Percentiles rank a stretch among this genome's conserved stretches.
phyloP scores from a whole-genome alignment of 1,140 invertebrate genomes.

The Scylla paramamosain region DNA sequence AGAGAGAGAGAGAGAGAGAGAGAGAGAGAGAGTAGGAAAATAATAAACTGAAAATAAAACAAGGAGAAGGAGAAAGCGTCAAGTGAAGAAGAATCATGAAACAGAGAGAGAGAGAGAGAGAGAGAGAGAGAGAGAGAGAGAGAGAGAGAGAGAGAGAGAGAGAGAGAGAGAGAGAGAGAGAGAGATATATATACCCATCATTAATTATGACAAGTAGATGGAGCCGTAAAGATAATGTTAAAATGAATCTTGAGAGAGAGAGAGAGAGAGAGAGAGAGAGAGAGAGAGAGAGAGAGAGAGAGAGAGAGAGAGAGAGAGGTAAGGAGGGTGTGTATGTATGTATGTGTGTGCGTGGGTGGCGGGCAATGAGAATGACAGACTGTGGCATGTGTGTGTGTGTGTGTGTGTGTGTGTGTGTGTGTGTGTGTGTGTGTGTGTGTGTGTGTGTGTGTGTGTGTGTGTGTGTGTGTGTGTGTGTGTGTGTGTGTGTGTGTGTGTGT shows the following conservation, averaged over 20 bases:
- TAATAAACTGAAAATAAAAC: background rate
- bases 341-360: background rate
- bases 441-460: no score
- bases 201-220: no score
- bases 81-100: no score
- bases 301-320: background rate
- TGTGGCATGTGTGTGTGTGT: background rate
- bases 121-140: background rate
- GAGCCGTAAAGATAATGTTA: no score
- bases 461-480: no score
- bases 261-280: constrained; percentile 38
- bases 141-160: no score
- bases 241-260: no score
- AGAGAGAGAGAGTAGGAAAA: background rate
- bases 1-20: constrained; percentile 8
- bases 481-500: background rate
- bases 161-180: no score
- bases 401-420: background rate
- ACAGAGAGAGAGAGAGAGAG: background rate
- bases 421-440: background rate
- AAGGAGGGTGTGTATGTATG: background rate
- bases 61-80: no score
- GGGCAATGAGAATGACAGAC: constrained; percentile 11
- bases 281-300: constrained; percentile 37
- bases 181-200: no score